A percentile compares a stretch with the other conserved stretches of the same genome.
These are phyloP conservation scores for Pinctada fucata DNA, from an alignment of 2,888 invertebrate genomes.

Conservation along the genomic window DNA sequence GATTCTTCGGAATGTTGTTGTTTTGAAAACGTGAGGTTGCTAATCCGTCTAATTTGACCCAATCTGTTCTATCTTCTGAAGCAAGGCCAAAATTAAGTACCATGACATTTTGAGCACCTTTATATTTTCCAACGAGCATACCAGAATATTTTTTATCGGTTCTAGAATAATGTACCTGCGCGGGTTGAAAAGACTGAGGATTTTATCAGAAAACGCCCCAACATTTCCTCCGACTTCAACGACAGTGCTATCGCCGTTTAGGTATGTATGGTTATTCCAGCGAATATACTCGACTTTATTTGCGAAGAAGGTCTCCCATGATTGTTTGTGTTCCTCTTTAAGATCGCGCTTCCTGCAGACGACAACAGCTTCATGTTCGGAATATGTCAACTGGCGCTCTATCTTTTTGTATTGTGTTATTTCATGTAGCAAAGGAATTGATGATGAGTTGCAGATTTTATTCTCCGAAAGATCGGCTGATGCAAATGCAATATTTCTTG, in stretches of 20 bases:
- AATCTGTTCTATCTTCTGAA: not conserved
- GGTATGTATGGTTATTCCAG: not conserved
- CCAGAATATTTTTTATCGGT: not conserved
- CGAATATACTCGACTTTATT: not conserved
- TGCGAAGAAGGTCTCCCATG: not conserved
- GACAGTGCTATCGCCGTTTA: not conserved
- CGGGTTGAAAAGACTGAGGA: not conserved
- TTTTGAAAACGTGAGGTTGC: not conserved
- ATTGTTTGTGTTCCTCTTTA: not conserved
- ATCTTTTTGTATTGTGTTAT: not conserved
- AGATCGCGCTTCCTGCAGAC: not conserved
- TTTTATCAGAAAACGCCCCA: not conserved
- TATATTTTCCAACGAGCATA: not conserved
- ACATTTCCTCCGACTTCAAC: conserved; percentile 1
- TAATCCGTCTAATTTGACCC: not conserved
- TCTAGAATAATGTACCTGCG: not conserved
- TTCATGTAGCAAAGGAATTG: not conserved
- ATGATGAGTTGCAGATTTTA: not conserved
- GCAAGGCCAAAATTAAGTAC: not conserved
- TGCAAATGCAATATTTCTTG: too few relatives aligned
- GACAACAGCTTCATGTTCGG: not conserved
- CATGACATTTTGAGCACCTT: not conserved
- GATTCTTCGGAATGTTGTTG: not conserved
- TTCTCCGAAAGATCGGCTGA: too few relatives aligned
- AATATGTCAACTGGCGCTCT: not conserved